phyloP scores from a whole-genome alignment of 2,797 vertebrate genomes.

The Serranus cabrilla region DNA sequence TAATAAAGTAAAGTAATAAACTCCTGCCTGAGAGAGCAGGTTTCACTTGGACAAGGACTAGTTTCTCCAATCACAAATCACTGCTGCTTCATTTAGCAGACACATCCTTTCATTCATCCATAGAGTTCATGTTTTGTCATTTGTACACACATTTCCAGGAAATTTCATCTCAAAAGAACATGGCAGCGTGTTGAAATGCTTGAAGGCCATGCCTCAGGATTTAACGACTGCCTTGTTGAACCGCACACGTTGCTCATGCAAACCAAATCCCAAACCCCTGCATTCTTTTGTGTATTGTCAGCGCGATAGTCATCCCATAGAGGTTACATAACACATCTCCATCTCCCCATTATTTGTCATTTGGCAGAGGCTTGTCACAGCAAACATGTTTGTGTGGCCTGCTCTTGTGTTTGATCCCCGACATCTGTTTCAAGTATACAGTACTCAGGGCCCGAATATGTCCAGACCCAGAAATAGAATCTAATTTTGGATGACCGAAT shows the following conservation, averaged over 20 bases:
- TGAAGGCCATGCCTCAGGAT: constrained; percentile 5
- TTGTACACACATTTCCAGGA: constrained; percentile 17
- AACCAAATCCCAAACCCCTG: constrained; percentile 62
- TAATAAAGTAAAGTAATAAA: background rate
- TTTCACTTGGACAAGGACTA: background rate
- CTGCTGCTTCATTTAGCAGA: background rate
- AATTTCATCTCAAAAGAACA: constrained; percentile 31
- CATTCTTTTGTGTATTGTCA: constrained; percentile 66
- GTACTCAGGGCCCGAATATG: constrained; percentile 29
- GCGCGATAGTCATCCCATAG: constrained; percentile 44
- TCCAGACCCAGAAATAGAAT: constrained; percentile 72
- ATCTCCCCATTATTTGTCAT: constrained; percentile 71
- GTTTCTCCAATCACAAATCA: background rate
- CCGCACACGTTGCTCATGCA: constrained; percentile 56
- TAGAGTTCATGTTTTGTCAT: constrained; percentile 10
- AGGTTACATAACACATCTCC: constrained; percentile 65
- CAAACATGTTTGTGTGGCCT: constrained; percentile 76
- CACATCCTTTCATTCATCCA: background rate
- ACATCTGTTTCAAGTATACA: constrained; percentile 76
- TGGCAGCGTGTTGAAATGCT: constrained; percentile 11
- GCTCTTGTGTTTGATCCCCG: constrained; percentile 64
- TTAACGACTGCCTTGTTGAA: constrained; percentile 35
- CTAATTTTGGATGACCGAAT: constrained; percentile 69
- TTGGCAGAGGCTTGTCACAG: constrained; percentile 71
- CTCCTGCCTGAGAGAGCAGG: background rate